Evolutionary conservation across 2,888 invertebrate species (phyloP).

Genomic region (Drosophila anomelani): DNA sequence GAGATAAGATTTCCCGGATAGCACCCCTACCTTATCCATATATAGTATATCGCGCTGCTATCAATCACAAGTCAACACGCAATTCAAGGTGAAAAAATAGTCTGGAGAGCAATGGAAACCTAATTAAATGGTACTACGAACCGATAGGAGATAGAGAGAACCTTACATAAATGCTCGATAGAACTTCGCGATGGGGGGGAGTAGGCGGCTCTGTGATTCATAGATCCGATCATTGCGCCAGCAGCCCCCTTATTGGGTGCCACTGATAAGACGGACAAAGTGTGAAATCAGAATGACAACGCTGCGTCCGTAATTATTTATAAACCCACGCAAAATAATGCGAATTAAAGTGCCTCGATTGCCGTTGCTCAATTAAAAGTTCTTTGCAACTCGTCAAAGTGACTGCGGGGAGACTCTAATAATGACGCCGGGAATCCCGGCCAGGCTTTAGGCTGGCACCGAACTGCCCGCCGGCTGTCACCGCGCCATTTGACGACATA

Average conservation of each 20-base stretch:
- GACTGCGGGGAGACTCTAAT: slow-evolving; percentile 46
- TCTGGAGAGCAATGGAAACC: slow-evolving; percentile 10
- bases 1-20: slow-evolving; percentile 39
- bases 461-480: slow-evolving; percentile 61
- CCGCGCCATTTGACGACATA: slow-evolving; percentile 38
- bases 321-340: slow-evolving; percentile 23
- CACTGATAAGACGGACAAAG: slow-evolving; percentile 30
- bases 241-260: slow-evolving; percentile 5
- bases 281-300: slow-evolving; percentile 31
- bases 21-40: slow-evolving; percentile 5
- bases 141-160: slow-evolving; percentile 7
- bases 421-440: slow-evolving; percentile 75
- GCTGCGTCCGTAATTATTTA: slow-evolving; percentile 39
- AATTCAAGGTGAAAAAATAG: slow-evolving; percentile 35
- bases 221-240: slow-evolving; percentile 14
- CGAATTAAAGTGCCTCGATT: slow-evolving; percentile 53
- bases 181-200: background rate
- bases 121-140: slow-evolving; percentile 35
- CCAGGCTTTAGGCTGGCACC: slow-evolving; percentile 66
- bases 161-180: slow-evolving; percentile 25
- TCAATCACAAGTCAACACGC: slow-evolving; percentile 40
- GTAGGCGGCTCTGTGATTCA: slow-evolving; percentile 17
- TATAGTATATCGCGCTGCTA: slow-evolving; percentile 5
- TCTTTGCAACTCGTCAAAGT: slow-evolving; percentile 42
- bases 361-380: slow-evolving; percentile 58